Evolutionary conservation across 1,140 invertebrate genomes (phyloP), one percentile per base, ranked within the genome.

Genomic region (Phymastichus coffea): DNA sequence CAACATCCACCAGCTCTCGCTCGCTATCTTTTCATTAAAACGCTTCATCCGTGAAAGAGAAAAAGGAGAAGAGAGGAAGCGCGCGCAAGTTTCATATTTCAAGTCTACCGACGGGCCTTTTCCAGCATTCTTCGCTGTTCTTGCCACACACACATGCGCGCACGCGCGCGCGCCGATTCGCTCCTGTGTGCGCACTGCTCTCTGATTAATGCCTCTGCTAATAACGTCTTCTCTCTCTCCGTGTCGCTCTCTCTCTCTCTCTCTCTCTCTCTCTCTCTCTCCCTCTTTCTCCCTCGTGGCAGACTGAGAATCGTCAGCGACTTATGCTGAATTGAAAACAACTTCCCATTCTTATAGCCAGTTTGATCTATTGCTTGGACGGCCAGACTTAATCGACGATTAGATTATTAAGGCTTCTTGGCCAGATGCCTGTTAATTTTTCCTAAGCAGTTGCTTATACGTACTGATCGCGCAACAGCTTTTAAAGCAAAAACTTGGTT

Each of bases 251-350:
- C n/a, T n/a, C n/a, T n/a, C n/a, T n/a, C n/a, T n/a, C n/a, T n/a
- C n/a, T n/a, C n/a, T n/a, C n/a, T n/a, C n/a, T n/a, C n/a, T n/a
- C n/a, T n/a, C n/a, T n/a, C n/a, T n/a, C n/a, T n/a, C n/a, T n/a
- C n/a, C n/a, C n/a, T n/a, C n/a, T n/a, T n/a, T n/a, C n/a, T n/a
- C n/a, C n/a, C n/a, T n/a, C n/a, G n/a, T n/a, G n/a, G n/a, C n/a
- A n/a, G n/a, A n/a, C n/a, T n/a, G 44, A 56, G 58, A 58, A 61
- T 25, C 48, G 43, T 41, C 63, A n/a, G 66, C 65, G 70, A 77
- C 75, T 75, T 78, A 76, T 77, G 75, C 75, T 71, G 72, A 79
- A 79, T 79, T 79, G 77, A 79, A 79, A 76, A 75, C 75, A 74
- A 70, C n/a, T n/a, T n/a, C n/a, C n/a, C n/a, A n/a, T n/a, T n/a